Evolutionary conservation across 1,140 invertebrate species (phyloP), one percentile per base, ranked within the genome.

Genomic region (Druon quercuslanigerum): DNA sequence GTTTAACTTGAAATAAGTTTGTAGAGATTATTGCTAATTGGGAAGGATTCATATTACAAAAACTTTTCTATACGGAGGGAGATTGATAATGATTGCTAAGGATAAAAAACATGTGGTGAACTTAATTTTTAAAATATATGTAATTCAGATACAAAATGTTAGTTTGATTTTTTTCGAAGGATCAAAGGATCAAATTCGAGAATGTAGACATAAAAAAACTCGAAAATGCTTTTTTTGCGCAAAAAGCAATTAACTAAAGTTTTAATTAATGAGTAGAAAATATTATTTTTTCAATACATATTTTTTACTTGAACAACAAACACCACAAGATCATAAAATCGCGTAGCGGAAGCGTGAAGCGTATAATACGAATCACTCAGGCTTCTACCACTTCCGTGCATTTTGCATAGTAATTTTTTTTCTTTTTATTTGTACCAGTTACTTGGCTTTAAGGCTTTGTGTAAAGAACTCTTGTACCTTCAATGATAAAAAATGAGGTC

Each of bases 311-410:
- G 75, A 33, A 14, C 60, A 70, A 82, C 70, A 74, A 79, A 82
- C 75, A 73, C 66, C 60, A 80, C 75, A 54, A 77, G 77, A 79
- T 81, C 76, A 51, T 54, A 46, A 46, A 46, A 46, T 46, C 40
- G 40, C 40, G 40, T 9, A 79, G 77, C 77, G 82, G 79, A 83
- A 83, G 82, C 82, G 79, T 79, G 77, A 83, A 83, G 77, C 80
- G 82, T 83, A 46, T 79, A 81, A 80, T 81, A 75, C 57, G 52
- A 80, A 83, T 75, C 79, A 74, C 74, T 73, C 77, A 83, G 73
- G 72, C 78, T 79, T 75, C 71, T 14, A 74, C 60, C 17, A 16
- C 75, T 77, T 79, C 73, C 71, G 72, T 57, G 54, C 9, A 9
- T 6, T 46, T 46, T 46, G 40, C 40, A 46, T 46, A 1, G 9